Conservation (phyloP, 1,140 invertebrate species). For the Triops cancriformis region DNA sequence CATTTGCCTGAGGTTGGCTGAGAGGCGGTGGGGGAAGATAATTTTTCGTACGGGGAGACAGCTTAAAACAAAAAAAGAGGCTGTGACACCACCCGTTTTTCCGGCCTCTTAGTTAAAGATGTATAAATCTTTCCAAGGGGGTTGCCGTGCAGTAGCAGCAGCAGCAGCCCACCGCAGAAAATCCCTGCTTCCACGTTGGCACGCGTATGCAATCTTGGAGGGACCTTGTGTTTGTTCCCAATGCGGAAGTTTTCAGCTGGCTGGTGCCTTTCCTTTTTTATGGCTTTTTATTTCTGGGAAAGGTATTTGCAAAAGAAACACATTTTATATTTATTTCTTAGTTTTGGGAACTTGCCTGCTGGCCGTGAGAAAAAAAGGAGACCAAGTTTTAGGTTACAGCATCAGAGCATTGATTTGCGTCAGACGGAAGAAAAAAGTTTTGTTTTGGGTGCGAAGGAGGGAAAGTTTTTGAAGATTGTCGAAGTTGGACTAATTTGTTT, state of each 20-base stretch:
- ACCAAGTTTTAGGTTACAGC: neutral
- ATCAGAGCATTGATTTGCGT: neutral
- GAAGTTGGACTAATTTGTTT: neutral
- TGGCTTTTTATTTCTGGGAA: neutral
- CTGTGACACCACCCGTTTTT: neutral
- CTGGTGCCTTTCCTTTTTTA: neutral
- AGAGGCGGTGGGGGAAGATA: no score
- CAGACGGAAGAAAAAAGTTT: neutral
- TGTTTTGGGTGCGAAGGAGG: neutral
- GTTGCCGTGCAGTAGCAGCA: no score
- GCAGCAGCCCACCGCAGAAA: neutral
- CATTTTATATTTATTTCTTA: neutral
- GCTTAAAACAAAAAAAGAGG: neutral
- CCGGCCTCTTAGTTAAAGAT: neutral
- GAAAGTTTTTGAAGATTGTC: neutral
- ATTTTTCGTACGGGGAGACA: no score
- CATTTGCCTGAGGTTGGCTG: no score
- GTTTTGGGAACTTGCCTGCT: neutral
- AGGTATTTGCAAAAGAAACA: neutral
- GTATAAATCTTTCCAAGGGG: neutral
- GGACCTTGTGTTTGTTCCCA: neutral
- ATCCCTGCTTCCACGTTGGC: constrained; percentile 2
- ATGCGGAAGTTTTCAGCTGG: neutral
- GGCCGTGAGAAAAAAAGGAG: neutral
- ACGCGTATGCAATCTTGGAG: neutral